Conservation (phyloP, 2,888 invertebrate genomes). For the Drosophila greeni region DNA sequence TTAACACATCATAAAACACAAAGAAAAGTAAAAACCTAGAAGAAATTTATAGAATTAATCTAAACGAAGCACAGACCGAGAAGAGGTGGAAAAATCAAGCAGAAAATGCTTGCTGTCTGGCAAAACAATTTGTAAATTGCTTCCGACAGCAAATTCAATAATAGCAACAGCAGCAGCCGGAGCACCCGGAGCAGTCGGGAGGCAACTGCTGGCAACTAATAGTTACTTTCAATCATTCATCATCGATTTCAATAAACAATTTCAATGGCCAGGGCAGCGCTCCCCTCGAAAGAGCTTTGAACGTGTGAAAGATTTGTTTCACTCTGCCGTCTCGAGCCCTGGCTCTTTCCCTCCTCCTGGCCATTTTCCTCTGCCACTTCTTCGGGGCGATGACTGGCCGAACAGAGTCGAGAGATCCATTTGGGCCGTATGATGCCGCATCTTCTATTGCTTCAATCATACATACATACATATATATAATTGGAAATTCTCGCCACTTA, state of each 20-base stretch:
- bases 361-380: slow-evolving; percentile 13
- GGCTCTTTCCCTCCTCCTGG: slow-evolving; percentile 1
- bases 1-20: slow-evolving; percentile 1
- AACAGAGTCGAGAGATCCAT: slow-evolving; percentile 39
- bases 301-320: slow-evolving; percentile 70
- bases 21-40: slow-evolving; percentile 8
- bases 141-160: slow-evolving; percentile 70
- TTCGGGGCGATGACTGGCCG: slow-evolving; percentile 52
- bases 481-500: slow-evolving; percentile 40
- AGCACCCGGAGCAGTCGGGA: slow-evolving; percentile 16
- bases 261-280: slow-evolving; percentile 60
- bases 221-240: slow-evolving; percentile 73
- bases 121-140: slow-evolving; percentile 73
- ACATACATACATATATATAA: slow-evolving; percentile 27
- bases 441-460: slow-evolving; percentile 35
- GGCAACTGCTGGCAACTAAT: slow-evolving; percentile 56
- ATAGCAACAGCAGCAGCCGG: slow-evolving; percentile 46
- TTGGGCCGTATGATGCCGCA: slow-evolving; percentile 46
- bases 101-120: slow-evolving; percentile 55
- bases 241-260: slow-evolving; percentile 73
- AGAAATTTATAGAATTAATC: slow-evolving; percentile 32
- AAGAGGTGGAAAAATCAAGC: slow-evolving; percentile 38
- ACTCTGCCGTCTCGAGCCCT: slow-evolving; percentile 17
- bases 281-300: slow-evolving; percentile 39
- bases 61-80: slow-evolving; percentile 21